Evolutionary conservation across 2,888 invertebrate genomes (phyloP), one percentile per base, ranked within the genome.

Genomic region (Drosophila prostipennis): DNA sequence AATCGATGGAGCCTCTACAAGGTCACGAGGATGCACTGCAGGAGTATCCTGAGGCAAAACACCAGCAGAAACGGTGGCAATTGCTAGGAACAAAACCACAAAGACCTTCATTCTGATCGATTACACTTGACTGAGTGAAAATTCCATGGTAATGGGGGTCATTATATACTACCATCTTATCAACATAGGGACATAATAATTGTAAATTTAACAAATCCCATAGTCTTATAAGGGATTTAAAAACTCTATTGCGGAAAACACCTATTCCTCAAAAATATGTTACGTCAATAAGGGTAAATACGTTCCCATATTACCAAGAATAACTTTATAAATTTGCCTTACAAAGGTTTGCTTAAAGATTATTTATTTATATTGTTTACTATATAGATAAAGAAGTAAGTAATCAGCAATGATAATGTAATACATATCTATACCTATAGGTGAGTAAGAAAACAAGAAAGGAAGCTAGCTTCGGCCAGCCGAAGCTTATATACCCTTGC

Each of bases 51-150:
- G 48, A 0, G 48, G 49, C 48, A 36, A 23, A 8, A 48, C 0
- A 0, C 34, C 29, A n/a, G 29, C 29, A 10, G 53, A 52, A 52
- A 39, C 53, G 3, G 16, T n/a, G 7, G 37, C 37, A 5, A 57
- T 16, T 3, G 26, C 37, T 26, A 57, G 8, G 37, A 29, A 3
- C 26, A 57, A 19, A 2, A 53, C 37, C 11, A 39, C 29, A 19
- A 39, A 57, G 8, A 57, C 19, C 29, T 52, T 57, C 54, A 57
- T 52, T 16, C 13, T 37, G 16, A 52, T 19, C n/a, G 29, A 37
- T 29, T 29, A n/a, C 2, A 19, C 29, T 29, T 52, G 4, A n/a
- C 11, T 4, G 29, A 37, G 34, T 56, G 36, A 26, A 36, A 11
- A 26, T 16, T 16, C 1, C 2, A 13, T 1, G 3, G 10, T 36